These are phyloP conservation scores for Drosophila bocki DNA, from an alignment of 1,140 invertebrate species.

Conservation along the genomic window DNA sequence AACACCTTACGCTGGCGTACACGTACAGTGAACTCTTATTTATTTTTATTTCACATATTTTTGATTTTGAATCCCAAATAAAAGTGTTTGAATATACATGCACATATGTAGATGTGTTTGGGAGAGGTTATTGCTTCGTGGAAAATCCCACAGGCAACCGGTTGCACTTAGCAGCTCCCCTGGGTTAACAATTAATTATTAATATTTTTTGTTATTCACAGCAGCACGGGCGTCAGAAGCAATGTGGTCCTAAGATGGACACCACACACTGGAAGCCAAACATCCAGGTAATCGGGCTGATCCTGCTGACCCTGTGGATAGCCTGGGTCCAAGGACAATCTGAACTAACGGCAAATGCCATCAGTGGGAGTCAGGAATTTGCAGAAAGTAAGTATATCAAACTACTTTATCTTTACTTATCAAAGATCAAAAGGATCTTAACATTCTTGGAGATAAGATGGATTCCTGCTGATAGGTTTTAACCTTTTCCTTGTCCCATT, in stretches of 20 bases:
- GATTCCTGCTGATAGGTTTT: too few relatives aligned
- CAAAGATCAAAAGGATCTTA: background rate
- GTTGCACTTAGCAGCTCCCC: constrained; percentile 18
- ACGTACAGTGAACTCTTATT: constrained; percentile 41
- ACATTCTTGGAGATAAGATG: too few relatives aligned
- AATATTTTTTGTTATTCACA: constrained; percentile 9
- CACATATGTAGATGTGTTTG: constrained; percentile 1
- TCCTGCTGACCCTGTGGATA: constrained; percentile 37
- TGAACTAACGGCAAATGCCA: background rate
- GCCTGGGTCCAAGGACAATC: constrained; percentile 34
- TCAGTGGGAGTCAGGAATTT: constrained; percentile 21
- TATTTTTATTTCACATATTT: constrained; percentile 13
- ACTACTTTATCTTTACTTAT: too few relatives aligned
- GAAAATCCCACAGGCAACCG: constrained; percentile 34
- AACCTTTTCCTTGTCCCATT: background rate
- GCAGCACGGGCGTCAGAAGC: constrained; percentile 32
- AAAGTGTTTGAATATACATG: constrained; percentile 4
- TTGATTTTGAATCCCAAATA: constrained; percentile 11
- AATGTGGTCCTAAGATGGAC: constrained; percentile 69
- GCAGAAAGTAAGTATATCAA: constrained; percentile 22
- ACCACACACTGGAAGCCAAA: constrained; percentile 30
- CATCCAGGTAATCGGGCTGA: constrained; percentile 25
- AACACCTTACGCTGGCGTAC: constrained; percentile 20
- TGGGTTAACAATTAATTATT: constrained; percentile 17
- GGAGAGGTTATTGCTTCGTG: constrained; percentile 37